Evolutionary conservation across 2,113 vertebrate genomes (phyloP).

Genomic region (Emydocephalus ijimae): DNA sequence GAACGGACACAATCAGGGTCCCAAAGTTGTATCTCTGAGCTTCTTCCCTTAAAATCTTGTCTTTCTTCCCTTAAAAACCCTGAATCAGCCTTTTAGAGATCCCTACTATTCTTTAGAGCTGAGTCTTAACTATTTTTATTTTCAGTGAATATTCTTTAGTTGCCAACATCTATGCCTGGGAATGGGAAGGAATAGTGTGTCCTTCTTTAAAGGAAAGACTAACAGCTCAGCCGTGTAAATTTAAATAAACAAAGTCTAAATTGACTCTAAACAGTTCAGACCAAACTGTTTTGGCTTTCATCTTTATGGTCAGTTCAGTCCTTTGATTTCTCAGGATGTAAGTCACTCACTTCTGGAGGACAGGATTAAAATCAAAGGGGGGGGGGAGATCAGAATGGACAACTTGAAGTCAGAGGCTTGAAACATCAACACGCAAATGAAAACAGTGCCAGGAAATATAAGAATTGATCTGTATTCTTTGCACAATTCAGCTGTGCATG

Average conservation of each 20-base stretch:
- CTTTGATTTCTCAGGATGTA: neutral
- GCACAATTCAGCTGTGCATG: neutral
- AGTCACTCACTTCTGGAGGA: neutral
- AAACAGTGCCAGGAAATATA: neutral
- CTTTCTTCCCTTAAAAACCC: neutral
- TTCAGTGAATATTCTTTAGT: neutral
- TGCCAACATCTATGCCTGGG: neutral
- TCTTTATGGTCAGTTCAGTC: neutral
- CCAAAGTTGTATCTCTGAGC: neutral
- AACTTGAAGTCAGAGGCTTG: neutral
- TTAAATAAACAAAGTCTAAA: neutral
- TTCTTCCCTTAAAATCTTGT: neutral
- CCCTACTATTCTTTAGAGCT: neutral
- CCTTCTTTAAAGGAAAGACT: neutral
- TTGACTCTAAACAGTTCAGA: neutral
- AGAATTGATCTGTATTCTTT: neutral
- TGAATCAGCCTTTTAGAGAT: neutral
- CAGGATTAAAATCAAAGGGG: neutral
- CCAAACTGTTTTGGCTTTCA: neutral
- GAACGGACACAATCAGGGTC: rapidly evolving
- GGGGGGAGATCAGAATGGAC: neutral
- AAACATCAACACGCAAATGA: neutral
- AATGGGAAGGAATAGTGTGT: neutral
- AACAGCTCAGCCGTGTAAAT: neutral
- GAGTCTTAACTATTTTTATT: neutral